Evolutionary conservation across 2,797 vertebrate genomes (phyloP), one percentile per base, ranked within the genome.

Genomic region (Oreochromis grahami): DNA sequence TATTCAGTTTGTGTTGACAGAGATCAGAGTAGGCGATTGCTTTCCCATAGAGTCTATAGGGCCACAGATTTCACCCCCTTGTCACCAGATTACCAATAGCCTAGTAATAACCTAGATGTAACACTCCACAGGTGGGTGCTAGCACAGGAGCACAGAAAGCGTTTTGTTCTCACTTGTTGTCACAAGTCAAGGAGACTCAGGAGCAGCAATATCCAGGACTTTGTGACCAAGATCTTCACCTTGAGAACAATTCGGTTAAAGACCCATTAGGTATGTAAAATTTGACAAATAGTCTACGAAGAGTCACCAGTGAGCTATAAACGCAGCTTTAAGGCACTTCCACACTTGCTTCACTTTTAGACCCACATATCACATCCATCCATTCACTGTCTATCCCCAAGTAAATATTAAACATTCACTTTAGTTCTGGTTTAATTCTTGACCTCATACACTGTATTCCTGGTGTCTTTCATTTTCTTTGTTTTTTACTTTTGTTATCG

Each of bases 321-420:
- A 36, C 2, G 17, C 56, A 34, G 56, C 9, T 60, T 60, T 60
- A 60, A 60, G 56, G 9, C 15, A 34, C 29, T 11, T n/a, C 17
- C 17, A 60, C 1, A 1, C 6, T 63, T 9, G 17, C 32, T 63
- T 63, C 6, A 63, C 58, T 36, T 63, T 63, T 63, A 63, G 0
- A 63, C 10, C 32, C 10, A 2, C 2, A 7, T 36, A 7, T 38
- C 11, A 0, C 13, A 11, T 65, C 32, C 19, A 21, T 38, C 19
- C 34, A 8, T 65, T 65, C 34, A 38, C 34, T 38, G 19, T 1
- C 0, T 38, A 38, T 8, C 19, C 11, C 34, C 34, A 38, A 65
- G 38, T 36, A 65, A 34, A 65, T 65, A 65, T 65, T 65, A n/a
- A 65, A 65, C 56, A 34, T 19, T 36, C 56, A 3, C 29, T 60